These are phyloP conservation scores for Hipparchia sbordonii DNA, from an alignment of 2,888 invertebrate species.

Conservation along the genomic window DNA sequence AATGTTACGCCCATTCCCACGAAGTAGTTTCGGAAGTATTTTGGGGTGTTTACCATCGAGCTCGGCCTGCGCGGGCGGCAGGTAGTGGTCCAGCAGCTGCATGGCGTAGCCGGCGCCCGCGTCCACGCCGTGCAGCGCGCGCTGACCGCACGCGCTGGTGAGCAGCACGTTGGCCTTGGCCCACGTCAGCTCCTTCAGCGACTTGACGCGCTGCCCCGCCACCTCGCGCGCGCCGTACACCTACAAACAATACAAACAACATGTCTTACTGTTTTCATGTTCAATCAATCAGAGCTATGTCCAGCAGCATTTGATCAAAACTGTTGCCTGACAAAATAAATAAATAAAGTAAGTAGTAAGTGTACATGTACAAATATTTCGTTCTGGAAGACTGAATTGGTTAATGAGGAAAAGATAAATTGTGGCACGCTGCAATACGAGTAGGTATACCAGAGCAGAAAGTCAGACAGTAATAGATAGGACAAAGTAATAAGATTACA, in stretches of 20 bases:
- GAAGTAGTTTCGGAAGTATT: too few relatives aligned
- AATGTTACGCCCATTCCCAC: too few relatives aligned
- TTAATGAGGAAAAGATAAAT: background rate
- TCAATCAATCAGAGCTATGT: too few relatives aligned
- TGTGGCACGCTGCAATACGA: background rate
- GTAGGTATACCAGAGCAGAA: too few relatives aligned
- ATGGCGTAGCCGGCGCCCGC: conserved; percentile 87
- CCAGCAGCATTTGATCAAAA: background rate
- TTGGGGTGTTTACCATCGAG: conserved; percentile 61
- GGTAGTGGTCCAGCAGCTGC: conserved; percentile 88
- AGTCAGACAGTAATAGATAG: too few relatives aligned
- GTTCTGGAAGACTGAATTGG: background rate
- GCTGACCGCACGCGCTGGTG: conserved; percentile 86
- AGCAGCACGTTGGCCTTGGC: conserved; percentile 87
- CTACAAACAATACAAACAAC: conserved; percentile 44
- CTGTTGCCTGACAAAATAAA: background rate
- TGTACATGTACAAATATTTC: background rate
- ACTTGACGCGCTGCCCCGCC: conserved; percentile 84
- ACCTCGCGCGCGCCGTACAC: conserved; percentile 75
- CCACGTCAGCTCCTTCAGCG: conserved; percentile 87
- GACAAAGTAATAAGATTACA: too few relatives aligned
- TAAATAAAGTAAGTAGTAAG: too few relatives aligned
- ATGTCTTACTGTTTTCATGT: background rate
- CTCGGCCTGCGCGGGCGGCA: conserved; percentile 82
- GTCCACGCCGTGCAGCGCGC: conserved; percentile 86